Base-by-base conservation (phyloP, 2,888 invertebrate species). In the Idaea aversata region DNA sequence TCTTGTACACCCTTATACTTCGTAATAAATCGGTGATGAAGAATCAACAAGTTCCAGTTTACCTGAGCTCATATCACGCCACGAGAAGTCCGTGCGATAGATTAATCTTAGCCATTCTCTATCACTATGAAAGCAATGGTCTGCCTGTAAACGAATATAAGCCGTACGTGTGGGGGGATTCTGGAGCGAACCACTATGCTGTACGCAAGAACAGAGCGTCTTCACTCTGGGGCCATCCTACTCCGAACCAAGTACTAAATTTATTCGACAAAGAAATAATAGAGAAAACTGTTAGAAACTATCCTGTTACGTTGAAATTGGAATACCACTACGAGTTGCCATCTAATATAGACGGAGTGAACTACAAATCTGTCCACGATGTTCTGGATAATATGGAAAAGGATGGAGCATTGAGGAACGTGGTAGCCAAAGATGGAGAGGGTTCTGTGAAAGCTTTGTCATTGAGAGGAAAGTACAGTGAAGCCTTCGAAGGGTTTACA, bases 121-220 rank as follows among this genome's bases (percentile, higher is more conserved):
- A 95, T 72, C 90, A 94, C 69, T 96, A 96, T 87, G 96, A 97
- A 88, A 88, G 88, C 68, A 94, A 94, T 78, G 95, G 95, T 63
- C 90, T 95, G 67, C 94, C 94, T 25, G 91, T 96, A 13, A 91
- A 93, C 63, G 93, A 95, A 75, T 96, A 94, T 82, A 95, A 96
- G 70, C 98, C 98, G 0, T 97, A 96, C 77, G 89, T 98, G 0
- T 98, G 97, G 96, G 97, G 98, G 0, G 95, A 95, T 80, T 95
- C 96, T 3, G 98, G 97, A 0, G 95, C 96, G 0, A 95, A 95
- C 63, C 95, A 97, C 82, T 97, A 97, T 80, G 95, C 96, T 1
- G 93, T 97, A 0, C 92, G 94, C 63, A 93, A 94, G 69, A 91
- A 87, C 63, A 88, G 93, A 66, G 81, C 88, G 0, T 82, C 93